Base-by-base conservation (phyloP, 1,140 invertebrate species). In the Forficula auricularia region DNA sequence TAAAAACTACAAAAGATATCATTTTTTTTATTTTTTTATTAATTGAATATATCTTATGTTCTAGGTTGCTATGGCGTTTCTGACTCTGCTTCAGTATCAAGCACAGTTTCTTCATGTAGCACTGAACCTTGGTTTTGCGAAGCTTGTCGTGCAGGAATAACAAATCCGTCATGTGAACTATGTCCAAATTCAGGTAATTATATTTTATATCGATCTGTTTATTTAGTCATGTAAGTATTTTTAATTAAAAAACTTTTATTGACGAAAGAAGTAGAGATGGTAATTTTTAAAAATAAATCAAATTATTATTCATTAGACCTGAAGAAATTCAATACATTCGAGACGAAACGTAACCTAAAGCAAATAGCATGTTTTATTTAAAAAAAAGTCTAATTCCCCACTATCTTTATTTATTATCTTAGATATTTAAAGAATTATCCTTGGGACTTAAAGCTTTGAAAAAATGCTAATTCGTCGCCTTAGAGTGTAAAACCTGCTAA, bases 111-210 rank as follows among this genome's bases (percentile, higher is more conserved):
- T 7, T 79, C 87, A 1, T 85, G 84, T 38, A 89, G 88, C 30
- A 96, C 90, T 1, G 90, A 92, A 51, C 91, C 91, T 0, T 97
- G 92, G 92, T 96, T 96, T 62, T 97, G 91, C 66, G 91, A 97
- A 64, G 84, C 89, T n/a, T 96, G 92, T 52, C 88, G 87, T 55
- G 88, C 87, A 32, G 87, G 87, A 2, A 73, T 86, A 7, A 75
- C 71, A 19, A 79, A 84, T 62, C 88, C 90, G 1, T 71, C 69
- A 13, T 91, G 87, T 60, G 86, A 91, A 63, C 61, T 92, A 6
- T 92, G 87, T 57, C 86, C 88, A 3, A 82, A 82, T 59, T 68
- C 68, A 56, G 74, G 75, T 73, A 56, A 54, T 48, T 50, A 35
- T 36, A 39, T 32, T 37, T 16, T 22, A 14, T 36, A 22, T 13